Conservation (phyloP, 2,113 vertebrate species). For the Neogale vison region DNA sequence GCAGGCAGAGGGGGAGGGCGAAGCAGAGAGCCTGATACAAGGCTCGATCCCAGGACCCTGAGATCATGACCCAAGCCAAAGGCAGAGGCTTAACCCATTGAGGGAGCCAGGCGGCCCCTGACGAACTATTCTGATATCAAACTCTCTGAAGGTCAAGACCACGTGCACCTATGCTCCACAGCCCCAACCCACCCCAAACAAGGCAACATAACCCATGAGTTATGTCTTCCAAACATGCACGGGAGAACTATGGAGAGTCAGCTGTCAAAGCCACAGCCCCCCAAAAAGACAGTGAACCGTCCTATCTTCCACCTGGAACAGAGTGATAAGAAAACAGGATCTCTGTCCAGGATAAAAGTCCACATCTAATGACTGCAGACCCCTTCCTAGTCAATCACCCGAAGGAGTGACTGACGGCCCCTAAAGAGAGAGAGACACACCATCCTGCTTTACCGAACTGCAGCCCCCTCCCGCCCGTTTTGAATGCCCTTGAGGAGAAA, state of each 20-base stretch:
- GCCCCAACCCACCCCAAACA: not conserved
- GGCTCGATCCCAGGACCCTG: too few species aligned
- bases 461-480: too few species aligned
- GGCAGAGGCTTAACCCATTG: too few species aligned
- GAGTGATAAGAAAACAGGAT: not conserved
- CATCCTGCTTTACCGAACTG: not conserved
- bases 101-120: not conserved
- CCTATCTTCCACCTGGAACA: not conserved
- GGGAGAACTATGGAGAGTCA: not conserved
- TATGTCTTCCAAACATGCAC: too few species aligned
- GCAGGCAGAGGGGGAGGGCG: too few species aligned
- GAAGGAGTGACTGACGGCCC: not conserved
- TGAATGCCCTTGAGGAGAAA: too few species aligned
- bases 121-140: not conserved
- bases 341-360: not conserved
- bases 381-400: not conserved
- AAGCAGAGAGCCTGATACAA: too few species aligned
- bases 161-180: fast-evolving
- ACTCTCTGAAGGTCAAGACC: not conserved
- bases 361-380: not conserved
- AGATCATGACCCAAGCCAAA: too few species aligned
- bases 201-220: too few species aligned
- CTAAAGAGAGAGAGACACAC: not conserved
- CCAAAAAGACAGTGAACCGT: not conserved
- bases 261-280: not conserved